phyloP scores from a whole-genome alignment of 2,113 vertebrate genomes.

The Lasiurus cinereus region DNA sequence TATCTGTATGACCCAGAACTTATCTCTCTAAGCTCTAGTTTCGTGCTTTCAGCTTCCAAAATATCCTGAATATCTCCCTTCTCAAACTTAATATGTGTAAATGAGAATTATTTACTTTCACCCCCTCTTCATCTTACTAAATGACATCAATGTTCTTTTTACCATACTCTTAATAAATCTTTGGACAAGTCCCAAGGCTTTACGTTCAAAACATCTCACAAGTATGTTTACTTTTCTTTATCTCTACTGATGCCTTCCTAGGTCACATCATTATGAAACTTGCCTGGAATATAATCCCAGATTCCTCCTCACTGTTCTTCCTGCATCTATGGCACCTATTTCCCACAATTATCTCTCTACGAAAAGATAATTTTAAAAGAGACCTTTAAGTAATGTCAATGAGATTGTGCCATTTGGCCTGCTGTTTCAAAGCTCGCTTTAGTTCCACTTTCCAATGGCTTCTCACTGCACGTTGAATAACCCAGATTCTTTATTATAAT shows the following conservation, averaged over 20 bases:
- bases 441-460: not conserved
- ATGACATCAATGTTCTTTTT: not conserved
- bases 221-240: not conserved
- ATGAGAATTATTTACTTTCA: not conserved
- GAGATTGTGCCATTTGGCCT: not conserved
- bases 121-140: not conserved
- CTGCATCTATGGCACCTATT: not conserved
- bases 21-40: not conserved
- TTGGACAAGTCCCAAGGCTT: not conserved
- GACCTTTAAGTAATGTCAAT: not conserved
- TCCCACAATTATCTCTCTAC: not conserved
- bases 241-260: not conserved
- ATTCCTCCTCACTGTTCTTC: not conserved
- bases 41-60: not conserved
- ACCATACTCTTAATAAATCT: not conserved
- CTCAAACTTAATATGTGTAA: not conserved
- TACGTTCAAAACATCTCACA: not conserved
- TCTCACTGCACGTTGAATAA: not conserved
- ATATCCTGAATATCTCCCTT: not conserved
- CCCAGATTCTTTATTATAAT: not conserved
- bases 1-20: not conserved
- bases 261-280: not conserved
- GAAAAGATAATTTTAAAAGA: not conserved
- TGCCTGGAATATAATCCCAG: not conserved
- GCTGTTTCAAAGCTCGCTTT: not conserved